Conservation (phyloP, 2,797 vertebrate genomes). For the Holocentrus rufus region DNA sequence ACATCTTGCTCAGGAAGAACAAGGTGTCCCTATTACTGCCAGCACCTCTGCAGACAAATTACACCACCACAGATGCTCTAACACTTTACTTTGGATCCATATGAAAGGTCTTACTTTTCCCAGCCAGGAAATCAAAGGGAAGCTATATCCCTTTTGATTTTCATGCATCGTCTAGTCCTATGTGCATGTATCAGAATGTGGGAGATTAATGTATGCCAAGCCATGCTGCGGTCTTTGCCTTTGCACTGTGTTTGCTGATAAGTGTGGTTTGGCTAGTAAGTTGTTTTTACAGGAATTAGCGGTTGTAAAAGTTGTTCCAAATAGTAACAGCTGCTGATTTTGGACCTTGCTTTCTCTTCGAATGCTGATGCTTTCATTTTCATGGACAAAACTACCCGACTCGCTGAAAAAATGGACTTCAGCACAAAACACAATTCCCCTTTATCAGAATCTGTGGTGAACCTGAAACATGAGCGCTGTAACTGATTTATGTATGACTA, state of each 20-base stretch:
- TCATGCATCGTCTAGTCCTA: conserved; percentile 32
- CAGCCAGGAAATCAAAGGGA: conserved; percentile 66
- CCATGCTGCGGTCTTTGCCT: conserved; percentile 23
- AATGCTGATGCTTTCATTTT: conserved; percentile 4
- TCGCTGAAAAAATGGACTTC: neutral
- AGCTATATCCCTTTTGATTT: conserved; percentile 49
- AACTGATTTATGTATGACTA: neutral
- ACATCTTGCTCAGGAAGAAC: conserved; percentile 60
- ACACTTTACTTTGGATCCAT: conserved; percentile 52
- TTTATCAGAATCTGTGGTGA: neutral
- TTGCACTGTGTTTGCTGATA: conserved; percentile 30
- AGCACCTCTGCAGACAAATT: conserved; percentile 59
- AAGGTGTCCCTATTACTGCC: conserved; percentile 60
- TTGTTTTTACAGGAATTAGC: conserved; percentile 1
- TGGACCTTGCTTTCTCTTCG: neutral
- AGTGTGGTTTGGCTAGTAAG: conserved; percentile 6
- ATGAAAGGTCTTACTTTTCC: conserved; percentile 41
- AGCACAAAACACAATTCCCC: neutral
- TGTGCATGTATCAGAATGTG: conserved; percentile 36
- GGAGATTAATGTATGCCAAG: conserved; percentile 47
- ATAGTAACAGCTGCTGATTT: conserved; percentile 8
- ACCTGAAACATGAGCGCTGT: neutral
- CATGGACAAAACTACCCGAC: neutral
- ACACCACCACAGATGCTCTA: conserved; percentile 59
- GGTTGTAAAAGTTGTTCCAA: neutral